A percentile compares a stretch with the other conserved stretches of the same genome.
These are phyloP conservation scores for Minunthozetes semirufus DNA, from an alignment of 2,888 invertebrate species.

Conservation along the genomic window DNA sequence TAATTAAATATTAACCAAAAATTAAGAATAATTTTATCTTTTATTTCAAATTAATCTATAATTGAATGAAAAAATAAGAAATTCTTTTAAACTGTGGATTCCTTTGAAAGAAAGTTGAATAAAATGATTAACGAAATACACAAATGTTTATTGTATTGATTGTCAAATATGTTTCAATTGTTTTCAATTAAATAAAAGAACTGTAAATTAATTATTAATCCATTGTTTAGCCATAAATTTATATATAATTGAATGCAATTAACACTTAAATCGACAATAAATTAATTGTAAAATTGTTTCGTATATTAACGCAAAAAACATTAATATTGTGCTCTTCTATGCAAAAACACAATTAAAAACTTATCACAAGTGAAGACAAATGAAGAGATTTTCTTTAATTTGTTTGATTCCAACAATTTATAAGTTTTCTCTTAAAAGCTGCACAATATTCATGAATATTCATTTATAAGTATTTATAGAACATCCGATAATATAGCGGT, in stretches of 20 bases:
- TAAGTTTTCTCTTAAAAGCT: too few relatives aligned
- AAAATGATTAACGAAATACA: too few relatives aligned
- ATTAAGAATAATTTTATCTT: background rate
- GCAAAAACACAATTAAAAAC: constrained; percentile 6
- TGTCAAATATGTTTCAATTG: too few relatives aligned
- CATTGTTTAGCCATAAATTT: background rate
- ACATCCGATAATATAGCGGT: too few relatives aligned
- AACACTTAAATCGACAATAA: background rate
- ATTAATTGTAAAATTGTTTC: background rate
- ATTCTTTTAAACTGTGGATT: background rate
- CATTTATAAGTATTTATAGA: too few relatives aligned
- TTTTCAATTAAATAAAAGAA: too few relatives aligned
- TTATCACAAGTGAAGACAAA: background rate
- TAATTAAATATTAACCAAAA: background rate
- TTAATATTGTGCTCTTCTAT: background rate
- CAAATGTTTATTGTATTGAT: too few relatives aligned
- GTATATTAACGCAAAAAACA: background rate
- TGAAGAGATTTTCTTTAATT: too few relatives aligned
- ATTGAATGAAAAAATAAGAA: background rate
- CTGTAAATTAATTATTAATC: too few relatives aligned
- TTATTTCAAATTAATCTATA: background rate
- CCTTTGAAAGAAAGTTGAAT: too few relatives aligned
- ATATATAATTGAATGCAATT: background rate
- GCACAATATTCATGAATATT: too few relatives aligned
- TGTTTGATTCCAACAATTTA: too few relatives aligned